Conservation (phyloP, 2,797 vertebrate species). For the Centroberyx gerrardi region DNA sequence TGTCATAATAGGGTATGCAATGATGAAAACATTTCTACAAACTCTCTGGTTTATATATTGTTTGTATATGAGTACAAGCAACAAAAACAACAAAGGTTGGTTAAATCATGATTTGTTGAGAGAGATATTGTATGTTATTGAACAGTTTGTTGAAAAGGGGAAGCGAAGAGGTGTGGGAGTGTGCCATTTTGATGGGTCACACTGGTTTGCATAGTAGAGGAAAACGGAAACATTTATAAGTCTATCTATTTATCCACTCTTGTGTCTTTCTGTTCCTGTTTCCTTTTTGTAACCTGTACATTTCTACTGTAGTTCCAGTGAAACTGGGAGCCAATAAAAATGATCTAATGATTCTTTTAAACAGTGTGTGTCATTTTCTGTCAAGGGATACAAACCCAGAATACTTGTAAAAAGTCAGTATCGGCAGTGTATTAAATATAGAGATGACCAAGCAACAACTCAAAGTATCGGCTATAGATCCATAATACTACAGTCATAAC, state of each 20-base stretch:
- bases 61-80: conserved; percentile 20
- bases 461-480: too few species aligned
- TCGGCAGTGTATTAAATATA: background rate
- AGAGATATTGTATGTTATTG: conserved; percentile 43
- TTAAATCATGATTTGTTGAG: background rate
- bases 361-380: conserved; percentile 7
- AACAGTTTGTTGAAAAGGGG: conserved; percentile 9
- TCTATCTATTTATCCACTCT: conserved; percentile 38
- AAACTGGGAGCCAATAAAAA: conserved; percentile 66
- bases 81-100: background rate
- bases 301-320: conserved; percentile 48
- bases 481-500: too few species aligned
- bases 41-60: conserved; percentile 16
- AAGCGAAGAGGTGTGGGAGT: conserved; percentile 31
- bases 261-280: conserved; percentile 19
- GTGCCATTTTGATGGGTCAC: conserved; percentile 22
- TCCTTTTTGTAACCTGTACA: conserved; percentile 1
- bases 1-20: conserved; percentile 2
- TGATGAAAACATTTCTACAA: background rate
- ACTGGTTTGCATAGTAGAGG: conserved; percentile 19
- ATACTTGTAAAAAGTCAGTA: background rate
- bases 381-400: background rate
- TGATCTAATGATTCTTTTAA: conserved; percentile 24
- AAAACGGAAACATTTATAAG: conserved; percentile 36
- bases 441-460: background rate